These are phyloP conservation scores for Oeneis ivallda DNA, from an alignment of 2,888 invertebrate species.

Conservation along the genomic window DNA sequence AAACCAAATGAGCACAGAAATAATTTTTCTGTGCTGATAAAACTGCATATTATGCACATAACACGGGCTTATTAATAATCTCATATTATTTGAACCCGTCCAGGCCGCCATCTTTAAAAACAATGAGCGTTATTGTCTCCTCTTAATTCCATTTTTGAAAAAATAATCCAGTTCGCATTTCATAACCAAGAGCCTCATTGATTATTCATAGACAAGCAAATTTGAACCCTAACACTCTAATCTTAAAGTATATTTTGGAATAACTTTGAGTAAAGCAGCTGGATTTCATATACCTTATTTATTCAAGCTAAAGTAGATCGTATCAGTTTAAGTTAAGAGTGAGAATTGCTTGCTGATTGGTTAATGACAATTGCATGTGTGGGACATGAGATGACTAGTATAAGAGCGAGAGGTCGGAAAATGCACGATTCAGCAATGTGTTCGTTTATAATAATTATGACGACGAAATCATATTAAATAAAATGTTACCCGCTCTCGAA, in stretches of 20 bases:
- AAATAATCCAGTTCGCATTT: conserved; percentile 81
- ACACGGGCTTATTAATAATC: conserved; percentile 65
- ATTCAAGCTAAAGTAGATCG: conserved; percentile 59
- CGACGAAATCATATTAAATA: conserved; percentile 62
- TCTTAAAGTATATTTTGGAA: conserved; percentile 49
- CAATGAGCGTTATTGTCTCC: conserved; percentile 81
- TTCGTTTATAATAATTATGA: conserved; percentile 69
- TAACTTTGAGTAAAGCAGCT: conserved; percentile 55
- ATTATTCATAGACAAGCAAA: conserved; percentile 49
- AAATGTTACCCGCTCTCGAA: conserved; percentile 46
- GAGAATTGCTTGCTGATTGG: conserved; percentile 67
- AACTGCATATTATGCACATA: conserved; percentile 57
- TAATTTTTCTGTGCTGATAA: not conserved
- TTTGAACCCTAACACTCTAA: conserved; percentile 45
- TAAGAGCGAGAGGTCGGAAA: conserved; percentile 54
- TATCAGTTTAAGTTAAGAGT: conserved; percentile 56
- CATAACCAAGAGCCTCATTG: conserved; percentile 72
- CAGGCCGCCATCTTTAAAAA: conserved; percentile 78
- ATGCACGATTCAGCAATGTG: conserved; percentile 69
- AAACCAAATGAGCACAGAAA: not conserved
- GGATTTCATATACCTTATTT: conserved; percentile 57
- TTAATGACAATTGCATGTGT: conserved; percentile 65
- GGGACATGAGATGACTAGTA: conserved; percentile 53
- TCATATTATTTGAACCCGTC: conserved; percentile 72
- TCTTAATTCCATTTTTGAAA: conserved; percentile 82